Percentiles rank a stretch among this genome's conserved stretches.
Conservation (phyloP, 2,797 vertebrate genomes). For the Phataginus tricuspis region DNA sequence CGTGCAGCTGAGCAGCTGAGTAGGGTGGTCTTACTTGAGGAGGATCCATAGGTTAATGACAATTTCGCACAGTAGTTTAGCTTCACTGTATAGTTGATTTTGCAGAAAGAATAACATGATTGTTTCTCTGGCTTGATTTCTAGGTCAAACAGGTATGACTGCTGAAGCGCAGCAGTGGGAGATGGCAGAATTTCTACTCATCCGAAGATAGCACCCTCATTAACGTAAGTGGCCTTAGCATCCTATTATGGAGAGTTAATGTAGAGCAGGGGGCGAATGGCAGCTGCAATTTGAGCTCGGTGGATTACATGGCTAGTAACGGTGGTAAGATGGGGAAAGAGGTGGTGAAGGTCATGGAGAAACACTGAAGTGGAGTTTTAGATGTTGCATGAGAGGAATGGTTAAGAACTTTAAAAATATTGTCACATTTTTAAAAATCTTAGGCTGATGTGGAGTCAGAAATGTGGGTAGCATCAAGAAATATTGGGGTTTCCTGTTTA, state of each 20-base stretch:
- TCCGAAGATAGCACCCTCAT: neutral
- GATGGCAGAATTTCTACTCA: neutral
- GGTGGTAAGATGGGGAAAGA: neutral
- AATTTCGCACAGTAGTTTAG: neutral
- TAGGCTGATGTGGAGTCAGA: neutral
- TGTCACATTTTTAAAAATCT: neutral
- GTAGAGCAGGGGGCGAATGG: neutral
- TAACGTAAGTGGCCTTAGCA: neutral
- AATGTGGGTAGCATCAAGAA: neutral
- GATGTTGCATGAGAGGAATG: neutral
- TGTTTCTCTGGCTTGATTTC: neutral
- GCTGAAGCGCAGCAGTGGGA: neutral
- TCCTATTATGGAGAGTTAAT: neutral
- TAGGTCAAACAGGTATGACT: neutral
- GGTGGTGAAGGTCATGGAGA: neutral
- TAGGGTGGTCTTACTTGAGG: neutral
- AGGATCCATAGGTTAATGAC: neutral
- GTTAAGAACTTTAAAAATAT: neutral
- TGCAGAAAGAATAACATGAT: neutral
- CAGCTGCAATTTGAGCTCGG: neutral
- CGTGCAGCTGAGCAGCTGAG: accelerated
- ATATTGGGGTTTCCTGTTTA: neutral
- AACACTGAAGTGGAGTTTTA: neutral
- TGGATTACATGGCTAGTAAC: neutral
- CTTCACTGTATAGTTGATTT: neutral